Evolutionary conservation across 2,113 vertebrate species (phyloP), one percentile per base, ranked within the genome.

Genomic region (Melierax canorus): DNA sequence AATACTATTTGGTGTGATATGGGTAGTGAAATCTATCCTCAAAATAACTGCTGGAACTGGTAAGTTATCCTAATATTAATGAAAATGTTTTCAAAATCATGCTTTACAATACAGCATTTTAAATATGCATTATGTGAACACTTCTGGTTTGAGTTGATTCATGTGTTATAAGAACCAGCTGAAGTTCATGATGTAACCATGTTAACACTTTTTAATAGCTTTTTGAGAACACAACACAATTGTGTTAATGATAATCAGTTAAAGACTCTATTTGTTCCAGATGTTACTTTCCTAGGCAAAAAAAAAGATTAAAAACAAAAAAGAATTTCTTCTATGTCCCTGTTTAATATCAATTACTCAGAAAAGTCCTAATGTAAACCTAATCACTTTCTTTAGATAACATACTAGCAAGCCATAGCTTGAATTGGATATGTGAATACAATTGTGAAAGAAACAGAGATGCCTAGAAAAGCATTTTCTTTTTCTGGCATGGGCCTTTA

Each of bases 131-230:
- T 86, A 95, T 95, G 92, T 91, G 91, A 86, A 51, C 59, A 72
- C 3, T 89, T 96, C 82, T 93, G 95, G 41, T 92, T 88, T 88
- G 76, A 94, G 87, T 93, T 95, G 97, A 97, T 93, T 95, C 82
- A 48, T 92, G 94, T 75, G 82, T 98, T 97, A 96, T 94, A 93
- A 92, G 86, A 98, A 97, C 85, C 94, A 98, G 97, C 97, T 97
- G 96, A 98, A 96, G 60, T 89, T 95, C 97, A 96, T 97, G 96
- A 97, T 97, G 94, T 97, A 97, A 97, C 91, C 80, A 86, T 96
- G 97, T 97, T 98, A 97, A 97, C 96, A 96, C 82, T 59, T 97
- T 97, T 98, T 98, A 97, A 98, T 97, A 97, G 97, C 93, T 94
- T 90, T 97, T 82, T 93, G 95, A 97, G 94, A 98, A 95, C 34